Percentiles rank a stretch among this genome's conserved stretches.
Conservation (phyloP, 2,113 vertebrate species). For the Zonotrichia leucophrys region DNA sequence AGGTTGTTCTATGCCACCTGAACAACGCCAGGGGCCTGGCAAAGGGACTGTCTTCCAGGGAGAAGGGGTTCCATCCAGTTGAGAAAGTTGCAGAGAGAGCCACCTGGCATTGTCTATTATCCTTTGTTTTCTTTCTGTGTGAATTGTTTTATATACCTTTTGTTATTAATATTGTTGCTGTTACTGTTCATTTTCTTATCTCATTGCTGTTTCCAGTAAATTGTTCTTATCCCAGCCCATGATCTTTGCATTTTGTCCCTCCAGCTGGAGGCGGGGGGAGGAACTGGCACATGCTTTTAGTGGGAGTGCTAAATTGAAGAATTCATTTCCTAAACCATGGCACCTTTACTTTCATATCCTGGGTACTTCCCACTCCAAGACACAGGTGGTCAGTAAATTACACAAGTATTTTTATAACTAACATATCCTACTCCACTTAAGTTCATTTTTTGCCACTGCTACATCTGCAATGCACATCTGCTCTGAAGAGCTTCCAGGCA, state of each 20-base stretch:
- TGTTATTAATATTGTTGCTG: not conserved
- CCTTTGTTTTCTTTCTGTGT: not conserved
- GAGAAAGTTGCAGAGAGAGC: not conserved
- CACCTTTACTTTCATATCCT: not conserved
- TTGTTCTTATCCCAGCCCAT: not conserved
- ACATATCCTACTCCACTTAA: not conserved
- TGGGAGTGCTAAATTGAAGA: not conserved
- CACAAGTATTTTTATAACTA: not conserved
- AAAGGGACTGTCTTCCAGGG: not conserved
- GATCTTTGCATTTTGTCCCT: not conserved
- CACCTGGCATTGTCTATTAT: not conserved
- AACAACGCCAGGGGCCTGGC: not conserved
- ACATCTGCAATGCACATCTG: not conserved
- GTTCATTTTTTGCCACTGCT: not conserved
- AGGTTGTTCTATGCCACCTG: not conserved
- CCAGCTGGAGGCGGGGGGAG: not conserved
- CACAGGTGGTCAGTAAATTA: not conserved
- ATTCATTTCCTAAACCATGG: not conserved
- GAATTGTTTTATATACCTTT: not conserved
- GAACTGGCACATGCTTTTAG: accelerated
- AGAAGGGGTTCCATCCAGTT: not conserved
- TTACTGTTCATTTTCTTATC: not conserved
- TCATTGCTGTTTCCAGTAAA: not conserved
- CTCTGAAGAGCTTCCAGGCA: not conserved
- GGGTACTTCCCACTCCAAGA: not conserved